Conservation (phyloP, 2,888 invertebrate genomes). For the Petrolisthes cinctipes region DNA sequence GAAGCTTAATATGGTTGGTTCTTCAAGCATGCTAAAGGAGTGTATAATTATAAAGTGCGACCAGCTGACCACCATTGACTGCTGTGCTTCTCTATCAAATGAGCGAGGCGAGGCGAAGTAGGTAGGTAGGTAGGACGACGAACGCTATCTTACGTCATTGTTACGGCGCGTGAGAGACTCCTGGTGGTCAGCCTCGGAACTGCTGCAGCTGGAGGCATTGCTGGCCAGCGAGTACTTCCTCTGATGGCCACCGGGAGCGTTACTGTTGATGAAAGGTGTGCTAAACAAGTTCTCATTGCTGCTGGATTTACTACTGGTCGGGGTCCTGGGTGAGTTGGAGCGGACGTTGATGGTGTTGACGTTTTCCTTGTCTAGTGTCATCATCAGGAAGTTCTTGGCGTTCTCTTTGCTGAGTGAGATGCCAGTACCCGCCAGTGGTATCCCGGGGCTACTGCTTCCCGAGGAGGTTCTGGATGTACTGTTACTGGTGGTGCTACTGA, state of each 20-base stretch:
- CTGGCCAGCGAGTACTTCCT: conserved; percentile 55
- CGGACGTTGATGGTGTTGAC: conserved; percentile 53
- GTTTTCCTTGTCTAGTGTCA: conserved; percentile 63
- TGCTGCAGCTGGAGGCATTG: conserved; percentile 54
- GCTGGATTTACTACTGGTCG: conserved; percentile 13
- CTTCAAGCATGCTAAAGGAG: too few relatives aligned
- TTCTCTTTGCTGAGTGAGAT: conserved; percentile 59
- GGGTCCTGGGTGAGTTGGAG: not conserved
- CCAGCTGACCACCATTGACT: too few relatives aligned
- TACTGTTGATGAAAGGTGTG: conserved; percentile 46
- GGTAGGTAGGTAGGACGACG: not conserved
- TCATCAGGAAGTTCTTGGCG: conserved; percentile 63
- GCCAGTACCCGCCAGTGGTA: conserved; percentile 30
- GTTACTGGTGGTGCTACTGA: conserved; percentile 18
- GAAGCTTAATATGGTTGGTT: too few relatives aligned
- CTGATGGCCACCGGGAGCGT: conserved; percentile 31
- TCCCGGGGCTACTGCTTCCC: conserved; percentile 30
- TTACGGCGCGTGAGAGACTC: conserved; percentile 49
- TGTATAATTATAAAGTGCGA: too few relatives aligned
- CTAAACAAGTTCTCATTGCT: conserved; percentile 50
- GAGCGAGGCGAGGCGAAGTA: too few relatives aligned
- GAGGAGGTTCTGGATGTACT: conserved; percentile 41
- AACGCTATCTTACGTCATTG: conserved; percentile 49
- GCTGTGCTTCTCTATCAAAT: too few relatives aligned
- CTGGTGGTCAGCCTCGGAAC: conserved; percentile 46